Base-by-base conservation (phyloP, 2,113 vertebrate species). In the Crocuta crocuta region DNA sequence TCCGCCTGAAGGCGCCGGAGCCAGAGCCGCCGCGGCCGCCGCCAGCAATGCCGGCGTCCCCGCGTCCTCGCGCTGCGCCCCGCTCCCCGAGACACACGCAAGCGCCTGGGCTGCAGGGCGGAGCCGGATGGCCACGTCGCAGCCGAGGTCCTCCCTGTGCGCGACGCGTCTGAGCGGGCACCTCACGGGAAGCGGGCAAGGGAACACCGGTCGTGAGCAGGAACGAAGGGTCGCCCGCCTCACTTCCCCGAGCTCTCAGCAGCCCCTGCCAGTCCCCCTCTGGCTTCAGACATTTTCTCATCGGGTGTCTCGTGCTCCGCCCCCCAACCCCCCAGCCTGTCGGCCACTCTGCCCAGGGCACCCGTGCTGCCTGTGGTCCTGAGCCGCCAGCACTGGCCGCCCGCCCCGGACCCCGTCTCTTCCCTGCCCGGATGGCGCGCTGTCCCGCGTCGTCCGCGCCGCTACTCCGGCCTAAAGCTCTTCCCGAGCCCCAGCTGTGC, bases 151-250 rank as follows among this genome's bases (percentile, higher is more conserved):
- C 39, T 11, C 43, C 43, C 13, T 10, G 70, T 33, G 82, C 61
- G 2, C 26, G 2, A 65, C 9, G 8, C 31, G 0, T 11, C 33
- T 17, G 80, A 73, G 39, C 24, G 0, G 35, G 24, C 26, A 0
- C 45, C 53, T 66, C 31, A 5, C 73, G 28, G 0, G 11, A 19
- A 71, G 55, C n/a, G 23, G 53, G 33, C 21, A 1, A 2, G 13
- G 33, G 10, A 35, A 45, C 0, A 7, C 43, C 10, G 7, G n/a
- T 2, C 10, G 0, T 13, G 61, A 68, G 16, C 19, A 26, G 12
- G 58, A 63, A 71, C 8, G 26, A 4, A n/a, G n/a, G 17, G n/a
- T 35, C n/a, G 8, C 33, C 33, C 33, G 43, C 76, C 17, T 35
- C 43, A 0, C 6, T 70, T 17, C 7, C 61, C 10, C n/a, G 68